Evolutionary conservation across 2,113 vertebrate genomes (phyloP), one percentile per base, ranked within the genome.

Genomic region (Dipodomys ordii): DNA sequence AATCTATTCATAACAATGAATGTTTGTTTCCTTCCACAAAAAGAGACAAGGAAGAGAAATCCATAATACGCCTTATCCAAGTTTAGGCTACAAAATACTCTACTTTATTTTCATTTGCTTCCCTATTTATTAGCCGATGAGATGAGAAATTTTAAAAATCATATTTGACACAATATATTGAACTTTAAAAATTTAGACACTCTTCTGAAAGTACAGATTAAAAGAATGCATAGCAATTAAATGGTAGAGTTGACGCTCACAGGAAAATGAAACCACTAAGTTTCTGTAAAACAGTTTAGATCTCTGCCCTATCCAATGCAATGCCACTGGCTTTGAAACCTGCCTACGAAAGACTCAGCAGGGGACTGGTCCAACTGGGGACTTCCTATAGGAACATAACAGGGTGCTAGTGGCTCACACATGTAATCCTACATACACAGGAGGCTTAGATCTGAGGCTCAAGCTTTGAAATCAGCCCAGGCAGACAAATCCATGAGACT

Each of bases 131-230:
- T 78, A 64, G 53, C 79, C 76, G 15, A 88, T 67, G 71, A 49
- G 46, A 57, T 57, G 53, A 57, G 53, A 0, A 22, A 20, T 30
- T 65, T 46, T 30, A 19, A 57, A 91, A 76, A 83, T n/a, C 2
- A 6, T 83, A 77, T 46, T n/a, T 71, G 35, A 90, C 76, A 76
- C 65, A 89, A 3, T 30, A 15, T 32, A 16, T 79, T 2, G 53
- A 81, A 80, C 57, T 76, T 76, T 89, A 82, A 89, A 57, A 78
- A 5, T 30, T 15, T 57, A 60, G 85, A 92, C 92, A 86, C 86
- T 80, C 23, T 83, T 92, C 77, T 81, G 9, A 92, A 79, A 79
- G 18, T 60, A 76, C 35, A 72, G 15, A 79, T 86, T 57, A 68
- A 91, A 87, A 69, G 22, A 13, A 15, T 30, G 1, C 8, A 0